These are phyloP conservation scores for Acronicta aceris DNA, from an alignment of 2,888 invertebrate species.

Conservation along the genomic window DNA sequence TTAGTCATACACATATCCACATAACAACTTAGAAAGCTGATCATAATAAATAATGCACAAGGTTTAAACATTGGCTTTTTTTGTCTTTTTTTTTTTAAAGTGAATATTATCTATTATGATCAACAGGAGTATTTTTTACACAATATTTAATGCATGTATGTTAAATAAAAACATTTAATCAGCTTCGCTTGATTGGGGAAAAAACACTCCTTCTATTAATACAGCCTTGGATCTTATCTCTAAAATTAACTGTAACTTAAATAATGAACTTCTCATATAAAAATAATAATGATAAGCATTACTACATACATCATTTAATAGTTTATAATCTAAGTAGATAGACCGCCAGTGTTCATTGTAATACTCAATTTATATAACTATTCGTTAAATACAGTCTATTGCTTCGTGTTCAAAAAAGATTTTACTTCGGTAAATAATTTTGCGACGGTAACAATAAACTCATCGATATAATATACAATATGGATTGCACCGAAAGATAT, in stretches of 20 bases:
- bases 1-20: slow-evolving; percentile 86
- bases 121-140: slow-evolving; percentile 81
- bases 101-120: slow-evolving; percentile 71
- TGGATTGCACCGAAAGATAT: slow-evolving; percentile 61
- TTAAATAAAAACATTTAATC: slow-evolving; percentile 69
- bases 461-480: slow-evolving; percentile 40
- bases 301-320: slow-evolving; percentile 73
- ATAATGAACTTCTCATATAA: slow-evolving; percentile 86
- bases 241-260: slow-evolving; percentile 86
- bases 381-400: slow-evolving; percentile 56
- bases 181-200: slow-evolving; percentile 70
- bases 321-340: slow-evolving; percentile 84
- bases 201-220: slow-evolving; percentile 85
- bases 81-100: slow-evolving; percentile 63
- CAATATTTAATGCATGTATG: slow-evolving; percentile 65
- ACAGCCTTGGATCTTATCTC: slow-evolving; percentile 88
- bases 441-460: slow-evolving; percentile 43
- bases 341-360: slow-evolving; percentile 81
- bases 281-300: slow-evolving; percentile 83
- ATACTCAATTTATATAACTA: slow-evolving; percentile 55
- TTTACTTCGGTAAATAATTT: slow-evolving; percentile 35
- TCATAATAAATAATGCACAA: slow-evolving; percentile 71
- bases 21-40: slow-evolving; percentile 81
- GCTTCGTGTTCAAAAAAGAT: slow-evolving; percentile 44
- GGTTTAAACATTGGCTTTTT: slow-evolving; percentile 59